phyloP scores from a whole-genome alignment of 2,888 invertebrate species.

The Phyllotreta cruciferae region DNA sequence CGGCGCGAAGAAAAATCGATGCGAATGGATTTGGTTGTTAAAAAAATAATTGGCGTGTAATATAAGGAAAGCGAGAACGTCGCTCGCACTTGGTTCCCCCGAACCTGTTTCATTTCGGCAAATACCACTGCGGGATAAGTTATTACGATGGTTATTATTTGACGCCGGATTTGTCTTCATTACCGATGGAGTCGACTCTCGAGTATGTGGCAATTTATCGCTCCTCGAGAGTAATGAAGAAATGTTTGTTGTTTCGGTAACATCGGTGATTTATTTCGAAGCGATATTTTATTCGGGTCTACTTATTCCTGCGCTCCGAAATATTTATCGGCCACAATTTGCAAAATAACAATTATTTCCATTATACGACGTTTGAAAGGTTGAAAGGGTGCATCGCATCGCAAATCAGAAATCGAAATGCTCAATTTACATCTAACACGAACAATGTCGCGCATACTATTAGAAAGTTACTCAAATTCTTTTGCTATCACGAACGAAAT shows the following conservation, averaged over 20 bases:
- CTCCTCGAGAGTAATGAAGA: constrained; percentile 13
- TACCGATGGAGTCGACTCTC: constrained; percentile 7
- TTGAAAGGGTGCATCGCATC: no score
- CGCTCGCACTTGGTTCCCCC: constrained; percentile 2
- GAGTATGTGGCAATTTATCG: constrained; percentile 17
- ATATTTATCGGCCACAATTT: constrained; percentile 11
- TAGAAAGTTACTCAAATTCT: constrained; percentile 14
- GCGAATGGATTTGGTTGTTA: no score
- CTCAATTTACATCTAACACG: constrained; percentile 4
- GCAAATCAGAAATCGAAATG: background rate
- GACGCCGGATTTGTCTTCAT: constrained; percentile 18
- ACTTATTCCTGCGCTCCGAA: constrained; percentile 7
- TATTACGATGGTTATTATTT: constrained; percentile 14
- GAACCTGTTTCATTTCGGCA: constrained; percentile 12
- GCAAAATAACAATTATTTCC: no score
- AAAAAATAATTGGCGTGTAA: no score
- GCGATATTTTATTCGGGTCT: constrained; percentile 13
- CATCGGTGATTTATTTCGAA: constrained; percentile 16
- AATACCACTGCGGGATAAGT: constrained; percentile 6
- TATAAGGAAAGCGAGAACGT: no score
- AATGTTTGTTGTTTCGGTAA: constrained; percentile 18
- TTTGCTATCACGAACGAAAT: constrained; percentile 14
- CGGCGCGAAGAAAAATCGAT: no score
- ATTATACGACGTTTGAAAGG: no score
- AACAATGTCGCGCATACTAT: constrained; percentile 7